A percentile compares a stretch with the other conserved stretches of the same genome.
phyloP scores from a whole-genome alignment of 2,113 vertebrate species.

The Microcebus tavaratra region DNA sequence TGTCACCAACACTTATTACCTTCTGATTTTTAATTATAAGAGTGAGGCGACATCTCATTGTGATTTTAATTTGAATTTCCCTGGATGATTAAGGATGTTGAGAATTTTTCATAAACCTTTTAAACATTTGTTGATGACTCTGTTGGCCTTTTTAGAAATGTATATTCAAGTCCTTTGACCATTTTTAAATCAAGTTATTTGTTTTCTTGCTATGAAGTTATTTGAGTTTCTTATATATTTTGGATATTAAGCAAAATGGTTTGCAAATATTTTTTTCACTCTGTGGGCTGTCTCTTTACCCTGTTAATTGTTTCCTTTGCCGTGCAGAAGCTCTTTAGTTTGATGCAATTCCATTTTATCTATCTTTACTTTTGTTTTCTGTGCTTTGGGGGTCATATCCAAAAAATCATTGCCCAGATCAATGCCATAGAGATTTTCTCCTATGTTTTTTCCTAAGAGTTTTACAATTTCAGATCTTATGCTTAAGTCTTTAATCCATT shows the following conservation, averaged over 20 bases:
- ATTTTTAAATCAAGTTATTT: neutral
- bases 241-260: neutral
- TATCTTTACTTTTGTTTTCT: neutral
- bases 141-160: neutral
- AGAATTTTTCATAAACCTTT: neutral
- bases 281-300: neutral
- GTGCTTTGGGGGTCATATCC: neutral
- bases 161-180: neutral
- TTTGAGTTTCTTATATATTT: neutral
- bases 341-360: neutral
- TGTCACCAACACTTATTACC: neutral
- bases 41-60: neutral
- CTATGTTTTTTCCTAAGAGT: neutral
- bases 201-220: neutral
- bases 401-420: neutral
- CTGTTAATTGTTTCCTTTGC: neutral
- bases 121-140: neutral
- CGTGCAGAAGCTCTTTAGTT: neutral
- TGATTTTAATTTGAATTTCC: neutral
- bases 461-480: neutral
- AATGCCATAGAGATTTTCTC: neutral
- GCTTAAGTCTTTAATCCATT: neutral
- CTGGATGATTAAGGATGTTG: neutral
- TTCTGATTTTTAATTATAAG: neutral
- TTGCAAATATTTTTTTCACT: neutral